A percentile compares a stretch with the other conserved stretches of the same genome.
Evolutionary conservation across 2,113 vertebrate species (phyloP).

Genomic region (Peromyscus maniculatus): DNA sequence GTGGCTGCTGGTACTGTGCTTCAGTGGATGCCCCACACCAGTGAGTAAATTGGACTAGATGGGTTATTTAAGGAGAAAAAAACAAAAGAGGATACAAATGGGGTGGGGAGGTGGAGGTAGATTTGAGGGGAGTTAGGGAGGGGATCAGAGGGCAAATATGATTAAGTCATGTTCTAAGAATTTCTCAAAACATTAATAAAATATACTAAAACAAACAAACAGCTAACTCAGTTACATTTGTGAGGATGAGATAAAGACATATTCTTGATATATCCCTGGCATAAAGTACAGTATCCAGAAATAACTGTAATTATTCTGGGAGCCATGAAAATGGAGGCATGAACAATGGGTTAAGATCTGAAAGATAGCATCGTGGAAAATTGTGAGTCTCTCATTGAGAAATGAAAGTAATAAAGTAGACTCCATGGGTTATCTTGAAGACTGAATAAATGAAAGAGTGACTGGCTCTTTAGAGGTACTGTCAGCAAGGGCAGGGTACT

Average conservation of each 20-base stretch:
- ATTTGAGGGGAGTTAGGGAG: neutral
- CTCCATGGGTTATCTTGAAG: rapidly evolving
- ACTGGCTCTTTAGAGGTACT: neutral
- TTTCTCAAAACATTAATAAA: neutral
- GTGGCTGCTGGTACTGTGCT: neutral
- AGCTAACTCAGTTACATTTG: rapidly evolving
- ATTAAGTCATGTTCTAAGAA: neutral
- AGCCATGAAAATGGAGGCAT: neutral
- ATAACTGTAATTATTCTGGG: too few relatives aligned
- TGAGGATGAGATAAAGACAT: neutral
- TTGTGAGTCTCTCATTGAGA: neutral
- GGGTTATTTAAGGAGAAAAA: neutral
- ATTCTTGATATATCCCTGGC: neutral
- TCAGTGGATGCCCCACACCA: too few relatives aligned
- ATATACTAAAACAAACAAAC: neutral
- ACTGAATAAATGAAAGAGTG: neutral
- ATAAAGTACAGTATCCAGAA: neutral
- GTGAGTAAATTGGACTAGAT: neutral
- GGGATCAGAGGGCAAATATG: neutral
- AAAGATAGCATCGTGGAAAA: rapidly evolving
- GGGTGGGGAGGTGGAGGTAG: neutral
- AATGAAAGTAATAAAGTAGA: neutral
- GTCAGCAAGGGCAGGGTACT: neutral
- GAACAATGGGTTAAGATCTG: neutral
- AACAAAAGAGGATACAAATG: neutral